These are phyloP conservation scores for Condylostylus longicornis DNA, from an alignment of 1,140 invertebrate species.

Conservation along the genomic window DNA sequence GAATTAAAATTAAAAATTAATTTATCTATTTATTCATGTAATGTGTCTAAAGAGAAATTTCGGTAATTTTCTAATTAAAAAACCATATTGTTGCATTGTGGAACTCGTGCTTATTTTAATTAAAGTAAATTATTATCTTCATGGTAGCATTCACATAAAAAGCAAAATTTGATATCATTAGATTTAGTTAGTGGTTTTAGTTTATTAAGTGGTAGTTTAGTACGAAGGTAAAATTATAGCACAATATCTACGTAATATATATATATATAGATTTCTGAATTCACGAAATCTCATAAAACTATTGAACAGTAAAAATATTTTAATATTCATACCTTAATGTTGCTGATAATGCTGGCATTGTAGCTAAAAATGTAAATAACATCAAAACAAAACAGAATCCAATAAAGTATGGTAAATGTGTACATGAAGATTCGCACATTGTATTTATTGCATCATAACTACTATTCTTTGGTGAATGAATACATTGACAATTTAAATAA, in stretches of 20 bases:
- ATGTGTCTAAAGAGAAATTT: too few species aligned
- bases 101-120: too few species aligned
- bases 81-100: too few species aligned
- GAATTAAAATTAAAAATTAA: too few species aligned
- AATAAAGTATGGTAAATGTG: slow-evolving; percentile 49
- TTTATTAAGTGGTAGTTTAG: too few species aligned
- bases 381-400: slow-evolving; percentile 51
- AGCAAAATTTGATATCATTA: too few species aligned
- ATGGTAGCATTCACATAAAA: too few species aligned
- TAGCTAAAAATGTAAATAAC: slow-evolving; percentile 59
- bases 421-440: slow-evolving; percentile 46
- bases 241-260: neutral
- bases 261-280: neutral
- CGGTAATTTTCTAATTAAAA: too few species aligned
- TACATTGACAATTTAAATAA: slow-evolving; percentile 42
- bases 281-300: neutral
- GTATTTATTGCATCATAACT: slow-evolving; percentile 43
- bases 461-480: slow-evolving; percentile 17
- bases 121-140: too few species aligned
- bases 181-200: too few species aligned
- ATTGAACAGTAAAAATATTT: neutral
- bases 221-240: neutral
- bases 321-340: slow-evolving; percentile 45
- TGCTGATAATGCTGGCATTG: slow-evolving; percentile 60
- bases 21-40: too few species aligned